These are phyloP conservation scores for Herminia tarsipennalis DNA, from an alignment of 2,888 invertebrate species.

Conservation along the genomic window DNA sequence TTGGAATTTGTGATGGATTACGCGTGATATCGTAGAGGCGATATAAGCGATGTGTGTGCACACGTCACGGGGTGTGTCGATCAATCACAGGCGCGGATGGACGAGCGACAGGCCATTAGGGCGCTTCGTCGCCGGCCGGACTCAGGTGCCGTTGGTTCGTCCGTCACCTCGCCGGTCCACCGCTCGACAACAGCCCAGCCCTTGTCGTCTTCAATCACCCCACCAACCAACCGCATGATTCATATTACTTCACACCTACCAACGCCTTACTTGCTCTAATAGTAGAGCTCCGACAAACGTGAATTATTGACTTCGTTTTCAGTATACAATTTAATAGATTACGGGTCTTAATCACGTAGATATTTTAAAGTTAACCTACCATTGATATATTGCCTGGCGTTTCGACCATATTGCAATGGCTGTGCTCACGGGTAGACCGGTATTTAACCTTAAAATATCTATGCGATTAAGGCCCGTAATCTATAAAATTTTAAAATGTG, in stretches of 20 bases:
- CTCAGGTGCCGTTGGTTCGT: slow-evolving; percentile 64
- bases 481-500: too few species aligned
- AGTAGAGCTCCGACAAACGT: slow-evolving; percentile 11
- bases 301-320: too few species aligned
- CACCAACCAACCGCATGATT: slow-evolving; percentile 54
- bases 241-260: slow-evolving; percentile 40
- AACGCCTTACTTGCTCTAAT: slow-evolving; percentile 29
- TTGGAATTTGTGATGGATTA: slow-evolving; percentile 75
- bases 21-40: slow-evolving; percentile 63
- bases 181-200: slow-evolving; percentile 42
- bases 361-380: too few species aligned
- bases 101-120: slow-evolving; percentile 82
- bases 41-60: slow-evolving; percentile 72
- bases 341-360: too few species aligned
- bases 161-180: slow-evolving; percentile 40
- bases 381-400: too few species aligned
- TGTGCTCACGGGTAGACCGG: too few species aligned
- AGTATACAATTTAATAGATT: too few species aligned
- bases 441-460: too few species aligned
- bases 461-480: too few species aligned
- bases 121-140: slow-evolving; percentile 57
- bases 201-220: slow-evolving; percentile 63
- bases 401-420: too few species aligned
- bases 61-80: slow-evolving; percentile 76
- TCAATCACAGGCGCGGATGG: slow-evolving; percentile 80